Evolutionary conservation across 2,797 vertebrate genomes (phyloP).

Genomic region (Gymnothorax javanicus): DNA sequence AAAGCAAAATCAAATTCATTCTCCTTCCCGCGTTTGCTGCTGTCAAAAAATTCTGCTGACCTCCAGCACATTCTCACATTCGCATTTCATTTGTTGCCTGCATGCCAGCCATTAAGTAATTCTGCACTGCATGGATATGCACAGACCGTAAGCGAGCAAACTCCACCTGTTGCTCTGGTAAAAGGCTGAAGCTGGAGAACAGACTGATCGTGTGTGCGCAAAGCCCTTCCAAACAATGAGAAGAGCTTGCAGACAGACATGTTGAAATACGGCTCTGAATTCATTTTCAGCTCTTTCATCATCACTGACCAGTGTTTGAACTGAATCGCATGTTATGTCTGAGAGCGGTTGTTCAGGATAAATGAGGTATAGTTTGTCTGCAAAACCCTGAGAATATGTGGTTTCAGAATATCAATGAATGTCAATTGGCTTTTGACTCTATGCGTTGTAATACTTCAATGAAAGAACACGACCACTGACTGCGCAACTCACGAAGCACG

Average conservation of each 20-base stretch:
- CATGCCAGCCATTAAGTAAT: background rate
- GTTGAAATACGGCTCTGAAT: background rate
- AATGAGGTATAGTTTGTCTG: background rate
- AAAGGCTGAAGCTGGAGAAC: background rate
- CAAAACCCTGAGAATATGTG: background rate
- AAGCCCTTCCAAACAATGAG: background rate
- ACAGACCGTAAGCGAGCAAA: background rate
- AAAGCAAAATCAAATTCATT: background rate
- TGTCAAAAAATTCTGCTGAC: background rate
- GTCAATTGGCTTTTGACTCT: background rate
- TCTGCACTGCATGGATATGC: background rate
- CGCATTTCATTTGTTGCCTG: background rate
- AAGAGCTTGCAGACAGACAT: background rate
- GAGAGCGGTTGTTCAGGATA: background rate
- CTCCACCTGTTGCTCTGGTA: conserved; percentile 12
- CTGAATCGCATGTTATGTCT: background rate
- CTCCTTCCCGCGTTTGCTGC: background rate
- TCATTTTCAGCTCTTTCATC: background rate
- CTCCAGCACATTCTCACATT: background rate
- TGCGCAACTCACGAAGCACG: background rate
- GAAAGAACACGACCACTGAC: background rate
- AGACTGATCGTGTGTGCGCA: background rate
- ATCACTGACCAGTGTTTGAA: background rate
- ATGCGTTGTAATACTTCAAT: background rate
- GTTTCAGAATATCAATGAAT: conserved; percentile 1